Base-by-base conservation (phyloP, 1,140 invertebrate species). In the Euwallacea similis region DNA sequence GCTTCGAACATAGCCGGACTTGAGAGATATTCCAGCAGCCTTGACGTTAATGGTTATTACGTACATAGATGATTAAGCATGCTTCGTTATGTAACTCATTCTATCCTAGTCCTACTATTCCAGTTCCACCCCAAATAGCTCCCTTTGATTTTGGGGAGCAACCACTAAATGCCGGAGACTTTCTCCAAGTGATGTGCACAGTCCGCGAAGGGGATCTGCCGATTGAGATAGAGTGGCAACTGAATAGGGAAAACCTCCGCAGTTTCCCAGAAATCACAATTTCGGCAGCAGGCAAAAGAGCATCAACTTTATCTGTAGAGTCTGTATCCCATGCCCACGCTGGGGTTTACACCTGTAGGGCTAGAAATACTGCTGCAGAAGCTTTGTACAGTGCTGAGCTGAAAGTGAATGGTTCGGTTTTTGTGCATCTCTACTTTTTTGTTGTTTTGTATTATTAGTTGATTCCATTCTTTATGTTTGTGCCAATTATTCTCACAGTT, bases 331-430 rank as follows among this genome's bases (percentile, higher is more conserved):
- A 89, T 54, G 84, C 86, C 56, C 92, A 95, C 80, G 88, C 87
- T 73, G 92, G 91, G 58, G 90, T 91, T 78, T 93, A 93, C 76
- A 91, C 89, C 11, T 93, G 92, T 77, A 85, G 86, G 42, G 93
- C 92, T 21, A 88, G 85, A 73, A 96, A 95, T 81, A 82, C 82
- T 47, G 92, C 91, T 50, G 92, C 92, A 58, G 83, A 85, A 42
- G 87, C 87, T 43, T 87, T 87, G 72, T 89, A 90, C 75, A 88
- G 88, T 47, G 86, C 90, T n/a, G 77, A 85, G 55, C 84, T 92
- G 64, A 85, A 85, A 72, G 88, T 92, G 59, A 88, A 88, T 76
- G 87, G 87, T 88, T 67, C 16, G 50, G 83, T 11, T 46, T 47
- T 33, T 33, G 21, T 33, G 21, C 21, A 2, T 33, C 21, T 33